Evolutionary conservation across 2,113 vertebrate species (phyloP), one percentile per base, ranked within the genome.

Genomic region (Montifringilla adamsi): DNA sequence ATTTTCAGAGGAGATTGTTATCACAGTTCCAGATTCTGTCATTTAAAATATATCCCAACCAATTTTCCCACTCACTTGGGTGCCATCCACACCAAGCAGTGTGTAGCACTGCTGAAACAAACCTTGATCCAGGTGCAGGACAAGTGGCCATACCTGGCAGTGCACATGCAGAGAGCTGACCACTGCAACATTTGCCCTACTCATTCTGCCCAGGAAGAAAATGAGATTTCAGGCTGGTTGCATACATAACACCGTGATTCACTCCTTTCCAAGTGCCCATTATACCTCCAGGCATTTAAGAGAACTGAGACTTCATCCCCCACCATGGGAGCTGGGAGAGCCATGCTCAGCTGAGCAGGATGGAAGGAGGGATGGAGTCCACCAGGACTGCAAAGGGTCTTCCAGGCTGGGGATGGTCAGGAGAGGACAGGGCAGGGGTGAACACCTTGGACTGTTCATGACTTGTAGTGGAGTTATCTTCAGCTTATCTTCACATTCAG

Each of bases 251-350:
- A 93, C 56, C 84, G 14, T 1, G 6, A 70, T 18, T 9, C 5
- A 72, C 68, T 92, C 60, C 89, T 87, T 46, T 93, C 43, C 70
- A 37, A 37, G 74, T 39, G 82, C 75, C 86, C 75, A 16, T 93
- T 79, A 24, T 33, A 66, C 75, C 67, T 55, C 79, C 59, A 80
- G 83, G 79, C 43, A 39, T 84, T 84, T 27, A 17, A 66, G 76
- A 81, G 31, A 50, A 46, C 44, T 5, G 11, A 78, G 66, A n/a
- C n/a, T 47, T 82, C 74, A 43, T 39, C 56, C 35, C 35, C 47
- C 1, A 0, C 28, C 0, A 0, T 0, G 1, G 58, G 53, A 76
- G 39, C 44, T 72, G 53, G 26, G 35, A 35, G 16, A 87, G 6
- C 62, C 47, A 5, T 0, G 5, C 49, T 68, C 10, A 24, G 67